Conservation (phyloP, 37 sponge, comb jelly and placozoan species). For the Mnemiopsis leidyi region DNA sequence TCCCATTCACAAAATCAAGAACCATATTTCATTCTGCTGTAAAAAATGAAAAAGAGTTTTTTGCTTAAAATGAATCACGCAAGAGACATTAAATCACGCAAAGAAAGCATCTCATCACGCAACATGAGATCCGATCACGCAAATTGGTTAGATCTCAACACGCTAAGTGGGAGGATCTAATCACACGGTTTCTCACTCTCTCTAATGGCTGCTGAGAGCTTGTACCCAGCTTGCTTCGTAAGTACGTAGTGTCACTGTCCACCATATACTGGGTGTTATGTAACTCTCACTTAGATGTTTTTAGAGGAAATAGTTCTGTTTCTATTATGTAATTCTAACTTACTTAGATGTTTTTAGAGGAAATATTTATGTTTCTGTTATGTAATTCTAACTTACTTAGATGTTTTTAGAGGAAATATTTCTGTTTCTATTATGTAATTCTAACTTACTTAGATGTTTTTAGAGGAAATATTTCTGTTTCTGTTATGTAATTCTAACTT, state of each 20-base stretch:
- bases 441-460: no score
- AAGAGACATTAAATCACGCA: background rate
- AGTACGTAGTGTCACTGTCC: slow-evolving; percentile 15
- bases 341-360: no score
- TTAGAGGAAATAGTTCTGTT: no score
- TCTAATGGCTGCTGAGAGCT: background rate
- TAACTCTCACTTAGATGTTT: no score
- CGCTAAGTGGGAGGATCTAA: background rate
- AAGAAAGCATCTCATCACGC: background rate
- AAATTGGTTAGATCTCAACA: background rate
- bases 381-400: no score
- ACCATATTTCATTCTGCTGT: background rate
- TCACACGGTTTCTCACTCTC: slow-evolving; percentile 24
- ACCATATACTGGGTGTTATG: slow-evolving; percentile 6
- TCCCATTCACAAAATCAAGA: background rate
- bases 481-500: no score
- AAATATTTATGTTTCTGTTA: no score
- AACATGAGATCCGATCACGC: background rate
- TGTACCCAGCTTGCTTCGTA: slow-evolving; percentile 6
- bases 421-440: no score
- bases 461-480: no score
- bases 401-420: no score
- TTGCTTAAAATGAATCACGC: background rate
- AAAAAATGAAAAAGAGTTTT: no score
- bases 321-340: no score